Conservation (phyloP, 2,113 vertebrate genomes). For the Scophthalmus maximus region DNA sequence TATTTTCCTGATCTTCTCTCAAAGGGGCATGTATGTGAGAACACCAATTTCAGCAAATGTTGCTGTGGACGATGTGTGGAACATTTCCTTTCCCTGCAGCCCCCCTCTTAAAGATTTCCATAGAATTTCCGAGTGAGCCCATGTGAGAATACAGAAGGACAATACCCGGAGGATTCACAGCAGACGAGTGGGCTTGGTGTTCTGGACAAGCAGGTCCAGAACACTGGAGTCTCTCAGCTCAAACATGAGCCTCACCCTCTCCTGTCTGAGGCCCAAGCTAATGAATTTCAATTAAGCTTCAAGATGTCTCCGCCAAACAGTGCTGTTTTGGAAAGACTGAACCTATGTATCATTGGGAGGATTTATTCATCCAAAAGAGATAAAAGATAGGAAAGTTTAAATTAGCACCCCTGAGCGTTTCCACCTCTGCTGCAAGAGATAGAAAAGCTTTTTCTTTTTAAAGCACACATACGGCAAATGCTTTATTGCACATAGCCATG, state of each 20-base stretch:
- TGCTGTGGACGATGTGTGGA: no score
- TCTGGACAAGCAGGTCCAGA: not conserved
- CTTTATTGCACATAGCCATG: not conserved
- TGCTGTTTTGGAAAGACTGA: not conserved
- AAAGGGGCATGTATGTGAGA: no score
- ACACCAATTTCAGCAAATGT: no score
- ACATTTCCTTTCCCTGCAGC: no score
- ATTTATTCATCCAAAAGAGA: slow-evolving; percentile 7
- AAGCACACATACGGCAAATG: slow-evolving; percentile 1
- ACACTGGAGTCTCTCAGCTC: not conserved
- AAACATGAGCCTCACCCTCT: not conserved
- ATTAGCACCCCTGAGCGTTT: slow-evolving; percentile 13
- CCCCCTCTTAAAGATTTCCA: no score
- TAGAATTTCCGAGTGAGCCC: no score
- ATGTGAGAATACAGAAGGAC: no score
- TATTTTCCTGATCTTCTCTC: no score
- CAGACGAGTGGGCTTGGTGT: no score
- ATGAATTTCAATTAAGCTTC: not conserved
- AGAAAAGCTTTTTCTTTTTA: no score
- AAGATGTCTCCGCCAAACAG: not conserved
- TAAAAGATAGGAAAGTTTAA: slow-evolving; percentile 23
- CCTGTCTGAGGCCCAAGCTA: not conserved
- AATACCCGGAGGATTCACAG: no score
- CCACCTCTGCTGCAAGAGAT: not conserved
- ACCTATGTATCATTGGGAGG: not conserved